phyloP scores from a whole-genome alignment of 2,113 vertebrate species.

The Puffinus mauretanicus region DNA sequence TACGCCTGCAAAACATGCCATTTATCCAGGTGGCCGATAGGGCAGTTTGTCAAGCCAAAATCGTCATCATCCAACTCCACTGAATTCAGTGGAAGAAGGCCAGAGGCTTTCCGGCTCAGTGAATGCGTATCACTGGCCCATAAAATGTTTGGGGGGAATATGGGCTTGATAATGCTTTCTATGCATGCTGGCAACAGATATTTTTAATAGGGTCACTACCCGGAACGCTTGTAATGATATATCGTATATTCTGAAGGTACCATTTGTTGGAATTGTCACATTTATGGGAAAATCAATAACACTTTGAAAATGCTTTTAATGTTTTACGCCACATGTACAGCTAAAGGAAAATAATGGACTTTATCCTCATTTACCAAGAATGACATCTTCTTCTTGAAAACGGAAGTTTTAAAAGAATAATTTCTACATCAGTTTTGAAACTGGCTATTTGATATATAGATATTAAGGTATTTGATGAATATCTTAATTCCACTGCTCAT shows the following conservation, averaged over 20 bases:
- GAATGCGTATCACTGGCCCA: background rate
- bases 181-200: background rate
- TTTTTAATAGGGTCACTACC: background rate
- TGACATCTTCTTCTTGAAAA: background rate
- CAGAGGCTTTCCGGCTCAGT: background rate
- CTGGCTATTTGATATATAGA: background rate
- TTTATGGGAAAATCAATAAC: slow-evolving; percentile 28
- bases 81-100: background rate
- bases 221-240: background rate
- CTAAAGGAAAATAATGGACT: slow-evolving; percentile 26
- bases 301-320: background rate
- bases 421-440: background rate
- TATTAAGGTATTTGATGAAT: background rate
- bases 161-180: background rate
- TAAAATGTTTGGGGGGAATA: background rate
- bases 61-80: background rate
- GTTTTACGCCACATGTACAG: background rate
- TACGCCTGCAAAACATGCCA: background rate
- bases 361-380: slow-evolving; percentile 14
- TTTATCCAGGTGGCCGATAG: background rate
- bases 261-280: background rate
- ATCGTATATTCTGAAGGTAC: background rate
- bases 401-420: background rate
- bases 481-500: background rate
- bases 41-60: background rate